phyloP scores from a whole-genome alignment of 2,888 invertebrate species.

The Hydroisotoma schaefferi region DNA sequence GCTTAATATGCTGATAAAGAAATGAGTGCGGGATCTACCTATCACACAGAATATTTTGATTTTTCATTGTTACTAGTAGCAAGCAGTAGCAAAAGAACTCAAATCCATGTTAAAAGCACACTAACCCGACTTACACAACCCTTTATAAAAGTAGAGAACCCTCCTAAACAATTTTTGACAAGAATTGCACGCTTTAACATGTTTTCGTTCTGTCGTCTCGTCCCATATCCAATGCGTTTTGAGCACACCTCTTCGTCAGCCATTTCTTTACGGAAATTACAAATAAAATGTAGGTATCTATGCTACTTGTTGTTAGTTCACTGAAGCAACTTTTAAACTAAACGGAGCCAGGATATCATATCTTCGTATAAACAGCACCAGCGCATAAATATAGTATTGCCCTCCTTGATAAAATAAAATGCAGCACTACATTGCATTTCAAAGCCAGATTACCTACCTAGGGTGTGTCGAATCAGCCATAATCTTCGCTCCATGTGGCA shows the following conservation, averaged over 20 bases:
- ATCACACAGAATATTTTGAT: no score
- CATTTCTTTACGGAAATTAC: slow-evolving; percentile 5
- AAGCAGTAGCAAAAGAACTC: no score
- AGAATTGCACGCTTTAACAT: slow-evolving; percentile 32
- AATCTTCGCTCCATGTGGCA: slow-evolving; percentile 41
- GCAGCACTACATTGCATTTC: slow-evolving; percentile 5
- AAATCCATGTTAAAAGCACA: no score
- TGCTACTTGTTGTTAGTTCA: no score
- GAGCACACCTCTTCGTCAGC: slow-evolving; percentile 3
- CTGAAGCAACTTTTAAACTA: neutral
- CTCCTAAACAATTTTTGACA: slow-evolving; percentile 3
- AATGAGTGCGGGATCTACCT: no score
- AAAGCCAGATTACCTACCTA: slow-evolving; percentile 2
- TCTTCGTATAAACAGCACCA: slow-evolving; percentile 2
- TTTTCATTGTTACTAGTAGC: no score
- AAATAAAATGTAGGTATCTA: no score
- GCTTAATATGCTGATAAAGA: no score
- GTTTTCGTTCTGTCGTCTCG: slow-evolving; percentile 9
- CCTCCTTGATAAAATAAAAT: no score
- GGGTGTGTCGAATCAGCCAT: slow-evolving; percentile 36
- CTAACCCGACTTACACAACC: neutral
- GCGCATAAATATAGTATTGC: neutral
- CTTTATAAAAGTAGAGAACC: neutral
- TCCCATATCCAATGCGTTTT: slow-evolving; percentile 4
- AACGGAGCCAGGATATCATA: neutral